A percentile compares a stretch with the other conserved stretches of the same genome.
These are phyloP conservation scores for Melanotaenia nigrans DNA, from an alignment of 2,797 vertebrate species.

Conservation along the genomic window DNA sequence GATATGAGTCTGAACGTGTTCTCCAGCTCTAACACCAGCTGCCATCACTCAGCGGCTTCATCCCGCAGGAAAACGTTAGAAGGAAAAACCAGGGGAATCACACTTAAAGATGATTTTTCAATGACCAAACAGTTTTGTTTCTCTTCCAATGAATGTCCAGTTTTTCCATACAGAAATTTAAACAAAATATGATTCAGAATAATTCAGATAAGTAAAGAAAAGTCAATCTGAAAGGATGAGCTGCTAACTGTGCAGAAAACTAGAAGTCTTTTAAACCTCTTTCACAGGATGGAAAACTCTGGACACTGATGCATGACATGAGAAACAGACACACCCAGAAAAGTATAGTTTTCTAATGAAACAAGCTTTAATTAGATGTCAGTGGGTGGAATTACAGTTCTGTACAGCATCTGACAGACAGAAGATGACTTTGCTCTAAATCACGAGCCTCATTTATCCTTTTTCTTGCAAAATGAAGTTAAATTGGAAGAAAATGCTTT, in stretches of 20 bases:
- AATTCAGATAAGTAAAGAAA: no score
- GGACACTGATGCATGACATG: not conserved
- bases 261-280: no score
- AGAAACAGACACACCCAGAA: conserved; percentile 2
- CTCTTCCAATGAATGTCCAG: no score
- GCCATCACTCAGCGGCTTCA: not conserved
- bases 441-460: not conserved
- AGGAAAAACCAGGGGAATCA: not conserved
- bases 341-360: not conserved
- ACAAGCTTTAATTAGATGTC: not conserved
- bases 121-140: no score
- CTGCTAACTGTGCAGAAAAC: no score
- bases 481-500: no score
- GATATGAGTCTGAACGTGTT: not conserved
- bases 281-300: not conserved
- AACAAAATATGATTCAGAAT: no score
- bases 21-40: not conserved
- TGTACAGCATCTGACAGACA: not conserved
- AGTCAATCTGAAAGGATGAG: no score
- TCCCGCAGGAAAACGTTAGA: not conserved
- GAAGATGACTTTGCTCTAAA: not conserved
- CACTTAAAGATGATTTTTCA: no score
- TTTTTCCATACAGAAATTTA: no score
- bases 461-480: no score
- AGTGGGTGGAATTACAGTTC: not conserved